Percentiles rank a stretch among this genome's conserved stretches.
Conservation (phyloP, 2,888 invertebrate genomes). For the Lydus trimaculatus region DNA sequence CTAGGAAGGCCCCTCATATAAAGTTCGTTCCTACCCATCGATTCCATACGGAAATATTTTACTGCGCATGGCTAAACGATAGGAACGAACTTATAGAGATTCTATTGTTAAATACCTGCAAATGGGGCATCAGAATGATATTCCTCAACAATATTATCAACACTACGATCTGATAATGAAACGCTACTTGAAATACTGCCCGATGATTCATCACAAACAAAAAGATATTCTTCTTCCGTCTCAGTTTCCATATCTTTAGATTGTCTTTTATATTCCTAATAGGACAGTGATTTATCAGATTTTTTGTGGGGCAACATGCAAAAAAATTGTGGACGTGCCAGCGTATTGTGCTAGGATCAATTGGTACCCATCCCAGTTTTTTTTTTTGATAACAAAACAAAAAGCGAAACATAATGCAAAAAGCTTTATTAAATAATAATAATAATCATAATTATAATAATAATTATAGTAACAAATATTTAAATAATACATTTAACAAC, state of each 20-base stretch:
- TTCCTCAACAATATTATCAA: conserved; percentile 85
- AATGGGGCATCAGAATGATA: conserved; percentile 86
- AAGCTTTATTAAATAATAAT: conserved; percentile 34
- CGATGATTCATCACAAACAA: conserved; percentile 69
- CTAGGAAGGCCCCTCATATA: too few relatives aligned
- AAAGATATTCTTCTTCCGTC: conserved; percentile 67
- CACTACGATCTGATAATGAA: conserved; percentile 76
- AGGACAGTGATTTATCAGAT: conserved; percentile 36
- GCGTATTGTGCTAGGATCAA: neutral
- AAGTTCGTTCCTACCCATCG: too few relatives aligned
- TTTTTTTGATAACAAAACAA: conserved; percentile 13
- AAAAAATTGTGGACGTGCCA: conserved; percentile 12
- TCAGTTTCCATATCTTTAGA: conserved; percentile 88
- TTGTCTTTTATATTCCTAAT: conserved; percentile 82
- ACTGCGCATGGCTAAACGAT: neutral
- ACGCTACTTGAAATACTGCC: conserved; percentile 78
- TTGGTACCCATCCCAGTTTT: neutral
- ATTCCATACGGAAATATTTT: neutral
- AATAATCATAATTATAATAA: conserved; percentile 18
- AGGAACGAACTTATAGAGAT: conserved; percentile 3
- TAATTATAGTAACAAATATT: conserved; percentile 24
- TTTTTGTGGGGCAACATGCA: neutral
- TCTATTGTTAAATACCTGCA: conserved; percentile 71
- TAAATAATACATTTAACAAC: conserved; percentile 33
- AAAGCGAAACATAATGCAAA: conserved; percentile 29